These are phyloP conservation scores for Sula dactylatra DNA, from an alignment of 2,113 vertebrate genomes.

Conservation along the genomic window DNA sequence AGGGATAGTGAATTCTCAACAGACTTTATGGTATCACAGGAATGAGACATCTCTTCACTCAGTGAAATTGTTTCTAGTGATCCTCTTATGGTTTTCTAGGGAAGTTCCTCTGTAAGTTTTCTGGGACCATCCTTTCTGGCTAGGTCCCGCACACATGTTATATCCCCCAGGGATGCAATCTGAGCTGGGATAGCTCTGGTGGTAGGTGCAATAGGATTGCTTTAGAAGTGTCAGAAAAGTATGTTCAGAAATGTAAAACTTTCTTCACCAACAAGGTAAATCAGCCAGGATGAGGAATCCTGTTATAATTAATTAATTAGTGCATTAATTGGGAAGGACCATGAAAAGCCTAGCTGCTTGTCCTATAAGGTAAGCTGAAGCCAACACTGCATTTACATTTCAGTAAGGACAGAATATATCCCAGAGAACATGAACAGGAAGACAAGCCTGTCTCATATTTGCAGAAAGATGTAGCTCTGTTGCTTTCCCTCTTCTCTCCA, in stretches of 20 bases:
- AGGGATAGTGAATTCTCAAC: background rate
- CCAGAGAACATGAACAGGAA: background rate
- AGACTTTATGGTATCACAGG: background rate
- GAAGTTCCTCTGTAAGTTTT: background rate
- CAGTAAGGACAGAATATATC: background rate
- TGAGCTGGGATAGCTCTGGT: background rate
- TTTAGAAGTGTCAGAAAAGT: background rate
- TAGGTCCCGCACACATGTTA: background rate
- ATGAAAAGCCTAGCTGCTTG: background rate
- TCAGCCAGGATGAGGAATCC: background rate
- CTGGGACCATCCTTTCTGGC: background rate
- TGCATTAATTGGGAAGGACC: background rate
- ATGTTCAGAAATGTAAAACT: background rate
- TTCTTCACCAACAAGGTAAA: background rate
- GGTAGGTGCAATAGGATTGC: background rate
- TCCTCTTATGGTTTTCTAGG: background rate
- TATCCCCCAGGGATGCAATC: background rate
- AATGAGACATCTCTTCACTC: background rate
- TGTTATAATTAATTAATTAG: background rate
- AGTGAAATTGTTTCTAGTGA: background rate
- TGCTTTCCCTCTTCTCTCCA: background rate
- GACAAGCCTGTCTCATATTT: background rate
- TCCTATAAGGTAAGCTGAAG: background rate
- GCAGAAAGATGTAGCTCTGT: background rate
- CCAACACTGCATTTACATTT: background rate